phyloP scores from a whole-genome alignment of 1,140 invertebrate genomes.

The Pemphigus obesinymphae region DNA sequence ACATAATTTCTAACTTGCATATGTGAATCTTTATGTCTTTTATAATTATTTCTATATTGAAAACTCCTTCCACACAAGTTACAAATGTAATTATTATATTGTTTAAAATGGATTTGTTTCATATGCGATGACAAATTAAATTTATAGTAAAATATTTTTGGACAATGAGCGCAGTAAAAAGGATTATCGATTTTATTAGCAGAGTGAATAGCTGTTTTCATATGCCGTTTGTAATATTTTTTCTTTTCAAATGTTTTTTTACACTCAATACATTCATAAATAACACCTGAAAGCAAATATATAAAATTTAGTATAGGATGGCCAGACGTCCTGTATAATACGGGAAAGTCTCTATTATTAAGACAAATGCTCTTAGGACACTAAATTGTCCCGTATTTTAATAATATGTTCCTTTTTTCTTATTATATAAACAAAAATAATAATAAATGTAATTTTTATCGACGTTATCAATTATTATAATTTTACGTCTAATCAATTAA shows the following conservation, averaged over 20 bases:
- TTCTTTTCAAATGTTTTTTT: constrained; percentile 28
- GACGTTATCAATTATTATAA: no score
- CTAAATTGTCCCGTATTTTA: no score
- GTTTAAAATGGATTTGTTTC: constrained; percentile 32
- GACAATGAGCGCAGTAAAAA: constrained; percentile 34
- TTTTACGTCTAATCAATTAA: no score
- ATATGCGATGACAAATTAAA: constrained; percentile 18
- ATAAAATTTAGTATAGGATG: neutral
- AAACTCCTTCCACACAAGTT: constrained; percentile 19
- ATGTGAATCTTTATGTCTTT: constrained; percentile 32
- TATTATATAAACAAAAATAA: no score
- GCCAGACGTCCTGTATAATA: no score
- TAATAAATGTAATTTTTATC: no score
- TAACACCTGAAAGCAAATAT: neutral
- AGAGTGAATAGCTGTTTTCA: constrained; percentile 4
- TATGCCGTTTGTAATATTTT: constrained; percentile 23
- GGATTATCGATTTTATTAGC: neutral
- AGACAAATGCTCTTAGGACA: no score
- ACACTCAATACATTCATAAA: constrained; percentile 9
- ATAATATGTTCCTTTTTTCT: no score
- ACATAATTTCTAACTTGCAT: constrained; percentile 26
- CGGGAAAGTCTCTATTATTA: no score
- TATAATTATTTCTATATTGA: constrained; percentile 23
- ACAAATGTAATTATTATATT: constrained; percentile 24
- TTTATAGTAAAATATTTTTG: constrained; percentile 37